Conservation (phyloP, 2,888 invertebrate genomes). For the Mongoloraphidia duomilia region DNA sequence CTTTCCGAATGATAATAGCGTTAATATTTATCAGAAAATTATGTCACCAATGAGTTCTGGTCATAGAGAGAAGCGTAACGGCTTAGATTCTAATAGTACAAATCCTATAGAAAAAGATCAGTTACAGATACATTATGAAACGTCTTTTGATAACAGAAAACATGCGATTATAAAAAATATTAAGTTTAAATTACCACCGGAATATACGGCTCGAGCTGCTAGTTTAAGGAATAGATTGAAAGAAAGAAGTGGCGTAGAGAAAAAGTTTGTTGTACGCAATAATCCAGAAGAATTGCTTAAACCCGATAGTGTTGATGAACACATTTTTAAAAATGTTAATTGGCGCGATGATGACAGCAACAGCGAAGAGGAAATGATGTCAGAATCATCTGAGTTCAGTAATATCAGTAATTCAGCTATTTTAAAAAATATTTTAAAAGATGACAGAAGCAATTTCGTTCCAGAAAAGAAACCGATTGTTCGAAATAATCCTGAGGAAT, state of each 20-base stretch:
- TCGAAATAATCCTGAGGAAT: no score
- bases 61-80: constrained; percentile 9
- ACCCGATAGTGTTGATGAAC: no score
- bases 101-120: constrained; percentile 14
- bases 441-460: no score
- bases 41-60: constrained; percentile 21
- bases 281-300: no score
- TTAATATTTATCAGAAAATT: constrained; percentile 27
- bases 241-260: not conserved
- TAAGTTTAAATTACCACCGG: constrained; percentile 29
- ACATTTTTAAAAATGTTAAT: no score
- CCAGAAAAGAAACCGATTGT: no score
- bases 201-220: constrained; percentile 22
- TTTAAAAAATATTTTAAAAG: no score
- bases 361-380: no score
- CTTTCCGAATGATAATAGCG: constrained; percentile 11
- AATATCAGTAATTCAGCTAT: no score
- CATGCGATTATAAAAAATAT: constrained; percentile 29
- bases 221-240: not conserved
- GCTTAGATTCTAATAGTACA: constrained; percentile 6
- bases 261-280: not conserved
- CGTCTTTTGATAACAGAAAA: constrained; percentile 25
- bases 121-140: constrained; percentile 22
- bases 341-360: no score
- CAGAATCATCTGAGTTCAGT: no score